Conservation (phyloP, 2,888 invertebrate species). For the Drosophila algonquin region DNA sequence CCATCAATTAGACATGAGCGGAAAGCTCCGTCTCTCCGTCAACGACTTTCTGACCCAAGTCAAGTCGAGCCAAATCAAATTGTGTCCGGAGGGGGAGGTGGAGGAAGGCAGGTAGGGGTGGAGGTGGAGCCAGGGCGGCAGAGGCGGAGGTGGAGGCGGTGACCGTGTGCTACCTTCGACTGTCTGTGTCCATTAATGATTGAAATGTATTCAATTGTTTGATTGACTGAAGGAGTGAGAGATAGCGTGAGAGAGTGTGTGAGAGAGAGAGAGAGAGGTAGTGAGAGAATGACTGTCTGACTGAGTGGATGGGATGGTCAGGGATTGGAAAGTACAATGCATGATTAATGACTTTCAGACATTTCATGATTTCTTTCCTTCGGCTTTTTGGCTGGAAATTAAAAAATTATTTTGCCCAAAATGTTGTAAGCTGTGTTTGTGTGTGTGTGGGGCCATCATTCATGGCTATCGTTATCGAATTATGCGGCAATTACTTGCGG, state of each 20-base stretch:
- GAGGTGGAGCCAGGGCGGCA: background rate
- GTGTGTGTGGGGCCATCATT: constrained; percentile 11
- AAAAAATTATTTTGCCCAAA: constrained; percentile 72
- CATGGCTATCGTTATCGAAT: constrained; percentile 57
- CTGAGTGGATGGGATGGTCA: constrained; percentile 32
- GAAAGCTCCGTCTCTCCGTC: constrained; percentile 14
- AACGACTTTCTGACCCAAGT: constrained; percentile 40
- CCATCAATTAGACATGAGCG: constrained; percentile 49
- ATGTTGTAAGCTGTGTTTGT: constrained; percentile 44
- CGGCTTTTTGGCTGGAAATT: constrained; percentile 51
- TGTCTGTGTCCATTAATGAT: constrained; percentile 55
- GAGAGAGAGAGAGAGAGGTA: constrained; percentile 1
- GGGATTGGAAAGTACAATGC: constrained; percentile 58
- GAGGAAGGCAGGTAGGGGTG: too few relatives aligned
- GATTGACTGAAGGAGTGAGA: constrained; percentile 62
- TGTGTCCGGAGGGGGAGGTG: constrained; percentile 38
- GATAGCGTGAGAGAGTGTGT: constrained; percentile 2
- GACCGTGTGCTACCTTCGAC: background rate
- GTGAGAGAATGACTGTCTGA: constrained; percentile 3
- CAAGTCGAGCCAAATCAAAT: constrained; percentile 64
- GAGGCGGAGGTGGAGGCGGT: constrained; percentile 7
- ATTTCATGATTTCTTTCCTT: constrained; percentile 32
- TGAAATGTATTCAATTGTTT: constrained; percentile 78
- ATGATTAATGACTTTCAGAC: constrained; percentile 65
- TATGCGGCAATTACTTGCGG: constrained; percentile 68